These are phyloP conservation scores for Mycteria americana DNA, from an alignment of 2,797 vertebrate species.

Conservation along the genomic window DNA sequence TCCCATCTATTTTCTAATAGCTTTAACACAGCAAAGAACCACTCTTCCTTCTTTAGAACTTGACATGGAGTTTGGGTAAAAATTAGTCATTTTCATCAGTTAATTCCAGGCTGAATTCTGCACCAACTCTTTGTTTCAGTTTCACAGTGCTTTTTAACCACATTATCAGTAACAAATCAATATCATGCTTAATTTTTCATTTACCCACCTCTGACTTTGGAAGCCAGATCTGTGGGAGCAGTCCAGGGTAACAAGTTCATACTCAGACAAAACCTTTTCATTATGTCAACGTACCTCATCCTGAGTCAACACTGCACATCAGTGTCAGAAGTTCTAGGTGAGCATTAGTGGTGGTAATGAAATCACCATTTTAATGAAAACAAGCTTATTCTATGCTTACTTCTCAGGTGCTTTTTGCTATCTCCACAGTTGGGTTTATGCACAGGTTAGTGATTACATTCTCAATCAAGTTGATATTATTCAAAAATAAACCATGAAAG, in stretches of 20 bases:
- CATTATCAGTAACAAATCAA: neutral
- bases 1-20: neutral
- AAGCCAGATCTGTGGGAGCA: neutral
- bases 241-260: neutral
- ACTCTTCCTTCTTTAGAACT: neutral
- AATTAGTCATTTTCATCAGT: neutral
- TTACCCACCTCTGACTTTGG: neutral
- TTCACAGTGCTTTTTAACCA: neutral
- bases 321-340: neutral
- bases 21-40: neutral
- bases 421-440: neutral
- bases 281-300: neutral
- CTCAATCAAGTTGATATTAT: neutral
- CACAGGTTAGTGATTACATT: neutral
- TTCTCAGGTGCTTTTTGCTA: neutral
- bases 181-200: neutral
- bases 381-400: neutral
- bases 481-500: neutral
- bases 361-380: neutral
- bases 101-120: neutral
- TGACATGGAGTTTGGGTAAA: neutral
- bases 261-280: neutral
- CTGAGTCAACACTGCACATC: neutral
- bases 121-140: neutral
- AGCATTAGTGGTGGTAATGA: neutral